Evolutionary conservation across 1,140 invertebrate species (phyloP).

Genomic region (Hestina assimilis): DNA sequence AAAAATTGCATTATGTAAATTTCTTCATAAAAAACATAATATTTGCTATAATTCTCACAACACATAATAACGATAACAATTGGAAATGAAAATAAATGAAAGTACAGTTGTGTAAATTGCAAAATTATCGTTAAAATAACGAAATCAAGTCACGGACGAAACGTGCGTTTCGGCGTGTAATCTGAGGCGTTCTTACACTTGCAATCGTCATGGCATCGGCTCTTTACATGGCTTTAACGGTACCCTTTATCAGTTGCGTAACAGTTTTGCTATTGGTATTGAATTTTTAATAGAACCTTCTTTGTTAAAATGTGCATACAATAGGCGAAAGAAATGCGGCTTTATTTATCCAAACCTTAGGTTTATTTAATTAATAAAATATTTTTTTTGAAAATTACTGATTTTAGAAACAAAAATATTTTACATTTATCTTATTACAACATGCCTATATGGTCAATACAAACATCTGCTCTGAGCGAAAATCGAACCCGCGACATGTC

Average conservation of each 20-base stretch:
- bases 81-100: not conserved
- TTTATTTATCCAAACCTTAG: no score
- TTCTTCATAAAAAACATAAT: no score
- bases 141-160: not conserved
- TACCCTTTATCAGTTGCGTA: constrained; percentile 38
- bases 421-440: no score
- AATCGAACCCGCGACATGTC: no score
- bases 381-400: no score
- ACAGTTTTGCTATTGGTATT: constrained; percentile 44
- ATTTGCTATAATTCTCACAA: no score
- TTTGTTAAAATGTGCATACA: constrained; percentile 30
- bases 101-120: not conserved
- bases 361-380: no score
- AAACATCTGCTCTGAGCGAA: no score
- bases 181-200: constrained; percentile 1
- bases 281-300: constrained; percentile 38
- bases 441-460: no score
- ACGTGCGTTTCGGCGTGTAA: not conserved
- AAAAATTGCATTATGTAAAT: no score
- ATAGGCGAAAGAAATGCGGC: constrained; percentile 27
- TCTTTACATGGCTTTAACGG: constrained; percentile 37
- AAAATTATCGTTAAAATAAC: not conserved
- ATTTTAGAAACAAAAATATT: no score
- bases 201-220: constrained; percentile 14
- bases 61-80: no score